Percentiles rank a stretch among this genome's conserved stretches.
Conservation (phyloP, 2,888 invertebrate genomes). For the Plagiodera versicolora region DNA sequence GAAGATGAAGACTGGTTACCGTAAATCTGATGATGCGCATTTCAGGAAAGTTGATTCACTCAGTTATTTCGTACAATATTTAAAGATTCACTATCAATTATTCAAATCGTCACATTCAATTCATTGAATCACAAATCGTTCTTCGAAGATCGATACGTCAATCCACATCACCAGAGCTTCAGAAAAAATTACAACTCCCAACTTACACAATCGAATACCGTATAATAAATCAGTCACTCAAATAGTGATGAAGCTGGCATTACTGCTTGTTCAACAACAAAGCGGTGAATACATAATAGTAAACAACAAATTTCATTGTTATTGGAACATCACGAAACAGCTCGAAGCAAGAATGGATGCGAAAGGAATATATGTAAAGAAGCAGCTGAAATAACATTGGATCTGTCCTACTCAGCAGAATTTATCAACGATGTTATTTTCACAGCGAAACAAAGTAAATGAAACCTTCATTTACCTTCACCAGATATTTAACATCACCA, state of each 20-base stretch:
- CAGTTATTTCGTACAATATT: too few species aligned
- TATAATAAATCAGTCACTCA: too few species aligned
- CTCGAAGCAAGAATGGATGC: conserved; percentile 12
- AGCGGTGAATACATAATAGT: conserved; percentile 5
- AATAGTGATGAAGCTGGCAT: neutral
- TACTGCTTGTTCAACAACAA: neutral
- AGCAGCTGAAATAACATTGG: conserved; percentile 17
- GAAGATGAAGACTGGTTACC: too few species aligned
- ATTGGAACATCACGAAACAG: conserved; percentile 18
- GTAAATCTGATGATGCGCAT: too few species aligned
- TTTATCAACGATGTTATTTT: conserved; percentile 12
- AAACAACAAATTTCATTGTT: conserved; percentile 23
- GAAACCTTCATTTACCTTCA: neutral
- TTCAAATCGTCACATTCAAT: too few species aligned
- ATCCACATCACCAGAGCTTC: too few species aligned
- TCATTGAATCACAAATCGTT: too few species aligned
- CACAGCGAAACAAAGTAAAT: neutral
- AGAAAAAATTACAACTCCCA: too few species aligned
- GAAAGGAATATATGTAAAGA: conserved; percentile 19
- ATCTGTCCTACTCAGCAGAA: conserved; percentile 14
- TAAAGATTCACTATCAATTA: too few species aligned
- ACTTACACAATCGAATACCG: too few species aligned
- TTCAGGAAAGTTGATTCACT: too few species aligned
- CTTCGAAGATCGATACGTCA: too few species aligned
- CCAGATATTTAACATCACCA: neutral